These are phyloP conservation scores for Myotis myotis DNA, from an alignment of 2,797 vertebrate genomes.

Conservation along the genomic window DNA sequence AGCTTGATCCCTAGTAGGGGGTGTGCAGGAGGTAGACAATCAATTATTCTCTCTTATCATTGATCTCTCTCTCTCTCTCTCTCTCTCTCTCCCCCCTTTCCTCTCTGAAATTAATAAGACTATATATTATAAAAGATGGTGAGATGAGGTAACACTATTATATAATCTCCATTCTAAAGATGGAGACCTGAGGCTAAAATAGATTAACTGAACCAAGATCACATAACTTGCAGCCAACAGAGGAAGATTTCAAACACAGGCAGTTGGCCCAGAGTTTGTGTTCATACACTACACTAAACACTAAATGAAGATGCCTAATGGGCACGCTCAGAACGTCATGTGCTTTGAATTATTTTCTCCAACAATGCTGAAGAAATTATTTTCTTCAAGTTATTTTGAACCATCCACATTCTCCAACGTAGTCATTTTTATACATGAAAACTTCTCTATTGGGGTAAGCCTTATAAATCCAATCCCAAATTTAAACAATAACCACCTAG, in stretches of 20 bases:
- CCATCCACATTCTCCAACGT: conserved; percentile 7
- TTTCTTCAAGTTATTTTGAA: conserved; percentile 24
- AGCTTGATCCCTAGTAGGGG: too few relatives aligned
- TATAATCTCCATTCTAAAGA: conserved; percentile 44
- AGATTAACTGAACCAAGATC: conserved; percentile 35
- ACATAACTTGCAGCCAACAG: conserved; percentile 1
- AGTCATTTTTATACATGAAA: conserved; percentile 30
- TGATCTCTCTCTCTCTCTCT: too few relatives aligned
- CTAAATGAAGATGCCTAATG: neutral
- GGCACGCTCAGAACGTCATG: neutral
- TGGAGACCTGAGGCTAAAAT: conserved; percentile 33
- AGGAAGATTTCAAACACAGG: neutral
- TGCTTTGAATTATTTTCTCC: conserved; percentile 42
- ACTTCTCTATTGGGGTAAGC: neutral
- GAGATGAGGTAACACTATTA: neutral
- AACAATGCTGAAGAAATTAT: neutral
- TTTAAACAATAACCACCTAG: conserved; percentile 45
- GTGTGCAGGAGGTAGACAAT: too few relatives aligned
- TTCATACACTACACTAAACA: conserved; percentile 12
- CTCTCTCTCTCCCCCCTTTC: too few relatives aligned
- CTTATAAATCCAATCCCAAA: conserved; percentile 9
- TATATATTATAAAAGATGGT: too few relatives aligned
- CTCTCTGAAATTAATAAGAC: too few relatives aligned
- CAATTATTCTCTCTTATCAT: too few relatives aligned
- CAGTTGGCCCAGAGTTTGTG: neutral